A percentile compares a stretch with the other conserved stretches of the same genome.
These are phyloP conservation scores for Propithecus perrieri DNA, from an alignment of 2,797 vertebrate species.

Conservation along the genomic window DNA sequence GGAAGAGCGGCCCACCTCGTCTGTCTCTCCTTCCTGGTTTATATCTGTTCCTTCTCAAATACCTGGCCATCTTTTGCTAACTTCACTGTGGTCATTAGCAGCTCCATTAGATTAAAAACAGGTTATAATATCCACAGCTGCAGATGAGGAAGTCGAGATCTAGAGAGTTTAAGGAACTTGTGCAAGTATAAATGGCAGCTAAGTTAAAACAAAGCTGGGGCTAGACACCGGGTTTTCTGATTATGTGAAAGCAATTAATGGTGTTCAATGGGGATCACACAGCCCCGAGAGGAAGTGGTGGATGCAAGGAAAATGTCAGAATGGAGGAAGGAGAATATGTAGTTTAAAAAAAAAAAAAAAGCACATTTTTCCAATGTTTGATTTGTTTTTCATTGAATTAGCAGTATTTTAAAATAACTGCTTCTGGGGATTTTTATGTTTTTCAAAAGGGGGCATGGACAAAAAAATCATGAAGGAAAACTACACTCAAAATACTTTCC, in stretches of 20 bases:
- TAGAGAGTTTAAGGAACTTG: not conserved
- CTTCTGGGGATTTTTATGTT: not conserved
- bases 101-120: not conserved
- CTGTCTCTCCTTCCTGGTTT: not conserved
- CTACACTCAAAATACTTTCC: not conserved
- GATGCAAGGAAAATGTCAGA: not conserved
- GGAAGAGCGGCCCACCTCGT: not conserved
- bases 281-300: not conserved
- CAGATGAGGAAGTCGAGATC: not conserved
- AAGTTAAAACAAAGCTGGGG: not conserved
- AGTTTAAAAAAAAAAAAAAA: not conserved
- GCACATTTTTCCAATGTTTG: not conserved
- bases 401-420: not conserved
- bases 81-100: not conserved
- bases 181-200: not conserved
- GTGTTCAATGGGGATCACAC: not conserved
- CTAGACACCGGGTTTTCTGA: not conserved
- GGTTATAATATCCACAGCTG: not conserved
- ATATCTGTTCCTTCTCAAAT: not conserved
- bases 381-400: conserved; percentile 16
- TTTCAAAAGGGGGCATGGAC: not conserved
- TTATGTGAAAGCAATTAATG: not conserved
- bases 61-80: not conserved
- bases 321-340: not conserved
- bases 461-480: not conserved